Conservation (phyloP, 2,888 invertebrate genomes). For the Oscheius sp. region DNA sequence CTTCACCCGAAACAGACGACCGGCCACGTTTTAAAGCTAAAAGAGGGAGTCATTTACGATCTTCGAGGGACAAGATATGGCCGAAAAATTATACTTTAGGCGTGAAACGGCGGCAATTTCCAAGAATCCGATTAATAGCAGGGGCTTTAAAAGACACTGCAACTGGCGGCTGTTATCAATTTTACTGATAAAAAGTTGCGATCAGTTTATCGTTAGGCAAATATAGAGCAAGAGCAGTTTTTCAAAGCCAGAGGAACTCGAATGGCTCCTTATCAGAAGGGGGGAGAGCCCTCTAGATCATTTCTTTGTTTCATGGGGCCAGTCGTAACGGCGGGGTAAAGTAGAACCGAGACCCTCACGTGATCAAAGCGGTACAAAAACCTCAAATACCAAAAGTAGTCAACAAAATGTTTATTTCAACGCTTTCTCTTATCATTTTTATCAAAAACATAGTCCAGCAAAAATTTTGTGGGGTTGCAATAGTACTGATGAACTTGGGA, state of each 20-base stretch:
- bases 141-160: constrained; percentile 18
- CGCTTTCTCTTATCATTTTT: background rate
- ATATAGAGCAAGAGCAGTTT: constrained; percentile 28
- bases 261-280: constrained; percentile 12
- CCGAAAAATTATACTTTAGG: background rate
- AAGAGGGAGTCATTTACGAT: constrained; percentile 21
- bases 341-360: background rate
- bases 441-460: too few relatives aligned
- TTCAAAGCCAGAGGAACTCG: constrained; percentile 14
- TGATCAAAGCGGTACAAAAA: background rate
- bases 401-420: background rate
- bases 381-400: background rate
- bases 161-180: constrained; percentile 11
- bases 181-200: constrained; percentile 26
- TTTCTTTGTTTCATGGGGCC: constrained; percentile 3
- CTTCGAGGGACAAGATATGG: background rate
- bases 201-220: constrained; percentile 27
- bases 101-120: background rate
- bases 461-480: too few relatives aligned
- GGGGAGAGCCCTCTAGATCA: constrained; percentile 2
- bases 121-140: constrained; percentile 5
- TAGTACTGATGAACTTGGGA: too few relatives aligned
- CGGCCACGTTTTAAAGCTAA: constrained; percentile 5
- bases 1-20: background rate
- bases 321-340: constrained; percentile 7